Evolutionary conservation across 2,113 vertebrate genomes (phyloP).

Genomic region (Xenopus laevis): DNA sequence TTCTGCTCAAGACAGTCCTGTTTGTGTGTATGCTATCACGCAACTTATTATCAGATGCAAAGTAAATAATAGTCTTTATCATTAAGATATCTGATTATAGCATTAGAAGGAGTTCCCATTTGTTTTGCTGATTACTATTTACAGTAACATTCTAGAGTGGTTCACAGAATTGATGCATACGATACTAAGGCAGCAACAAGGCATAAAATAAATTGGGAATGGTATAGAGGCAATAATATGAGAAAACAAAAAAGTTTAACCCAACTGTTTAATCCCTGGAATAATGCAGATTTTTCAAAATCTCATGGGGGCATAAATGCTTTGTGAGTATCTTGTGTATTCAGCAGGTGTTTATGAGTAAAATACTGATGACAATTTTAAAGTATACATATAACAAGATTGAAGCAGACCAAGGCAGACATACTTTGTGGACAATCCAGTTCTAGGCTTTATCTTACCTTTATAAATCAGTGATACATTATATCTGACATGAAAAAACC

Average conservation of each 20-base stretch:
- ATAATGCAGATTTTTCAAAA: neutral
- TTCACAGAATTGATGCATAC: neutral
- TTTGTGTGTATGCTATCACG: neutral
- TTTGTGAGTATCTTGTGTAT: neutral
- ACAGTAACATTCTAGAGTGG: neutral
- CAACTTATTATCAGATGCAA: conserved; percentile 12
- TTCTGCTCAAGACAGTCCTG: neutral
- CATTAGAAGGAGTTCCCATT: conserved; percentile 17
- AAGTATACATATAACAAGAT: too few relatives aligned
- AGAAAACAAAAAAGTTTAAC: neutral
- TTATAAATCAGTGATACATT: too few relatives aligned
- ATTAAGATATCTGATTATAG: conserved; percentile 14
- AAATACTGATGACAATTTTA: too few relatives aligned
- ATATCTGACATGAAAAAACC: too few relatives aligned
- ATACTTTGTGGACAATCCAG: too few relatives aligned
- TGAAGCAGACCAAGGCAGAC: too few relatives aligned
- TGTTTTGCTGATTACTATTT: conserved; percentile 30
- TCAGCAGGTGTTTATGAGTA: neutral
- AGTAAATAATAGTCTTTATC: conserved; percentile 36
- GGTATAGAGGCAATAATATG: neutral
- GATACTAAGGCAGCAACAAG: conserved; percentile 10
- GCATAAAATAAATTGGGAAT: neutral
- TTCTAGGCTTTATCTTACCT: too few relatives aligned
- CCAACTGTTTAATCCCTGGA: neutral
- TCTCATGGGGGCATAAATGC: neutral